Percentiles rank a stretch among this genome's conserved stretches.
Evolutionary conservation across 1,140 invertebrate species (phyloP).

Genomic region (Tetragonula clypearis): DNA sequence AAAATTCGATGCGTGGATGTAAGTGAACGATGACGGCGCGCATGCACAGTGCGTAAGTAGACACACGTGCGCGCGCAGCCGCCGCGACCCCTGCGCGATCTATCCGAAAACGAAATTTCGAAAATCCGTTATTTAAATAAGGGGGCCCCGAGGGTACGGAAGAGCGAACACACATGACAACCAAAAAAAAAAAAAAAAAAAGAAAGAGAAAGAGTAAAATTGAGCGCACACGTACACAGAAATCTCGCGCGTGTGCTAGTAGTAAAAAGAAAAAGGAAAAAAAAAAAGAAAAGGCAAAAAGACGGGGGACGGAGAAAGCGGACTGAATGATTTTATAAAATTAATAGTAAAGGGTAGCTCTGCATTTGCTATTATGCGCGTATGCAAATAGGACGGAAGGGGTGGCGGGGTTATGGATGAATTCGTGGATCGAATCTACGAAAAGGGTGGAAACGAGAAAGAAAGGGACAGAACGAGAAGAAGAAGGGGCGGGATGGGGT

Average conservation of each 20-base stretch:
- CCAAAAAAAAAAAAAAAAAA: no score
- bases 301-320: constrained; percentile 59
- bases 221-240: not conserved
- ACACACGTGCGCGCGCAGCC: constrained; percentile 49
- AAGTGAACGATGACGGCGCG: no score
- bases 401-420: constrained; percentile 54
- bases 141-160: constrained; percentile 39
- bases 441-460: constrained; percentile 14
- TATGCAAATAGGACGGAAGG: constrained; percentile 79
- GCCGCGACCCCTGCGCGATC: constrained; percentile 17
- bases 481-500: constrained; percentile 39
- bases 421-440: constrained; percentile 49
- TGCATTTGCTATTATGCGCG: constrained; percentile 77
- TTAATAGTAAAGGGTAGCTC: constrained; percentile 82
- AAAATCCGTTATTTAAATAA: constrained; percentile 83
- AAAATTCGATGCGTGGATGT: constrained; percentile 8
- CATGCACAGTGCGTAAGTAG: not conserved
- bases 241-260: no score
- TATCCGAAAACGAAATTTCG: constrained; percentile 80
- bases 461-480: not conserved
- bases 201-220: not conserved
- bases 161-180: not conserved
- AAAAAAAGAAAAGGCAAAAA: not conserved
- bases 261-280: no score
- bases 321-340: constrained; percentile 82